phyloP scores from a whole-genome alignment of 2,888 invertebrate species.

The Pristionchus entomophagus region DNA sequence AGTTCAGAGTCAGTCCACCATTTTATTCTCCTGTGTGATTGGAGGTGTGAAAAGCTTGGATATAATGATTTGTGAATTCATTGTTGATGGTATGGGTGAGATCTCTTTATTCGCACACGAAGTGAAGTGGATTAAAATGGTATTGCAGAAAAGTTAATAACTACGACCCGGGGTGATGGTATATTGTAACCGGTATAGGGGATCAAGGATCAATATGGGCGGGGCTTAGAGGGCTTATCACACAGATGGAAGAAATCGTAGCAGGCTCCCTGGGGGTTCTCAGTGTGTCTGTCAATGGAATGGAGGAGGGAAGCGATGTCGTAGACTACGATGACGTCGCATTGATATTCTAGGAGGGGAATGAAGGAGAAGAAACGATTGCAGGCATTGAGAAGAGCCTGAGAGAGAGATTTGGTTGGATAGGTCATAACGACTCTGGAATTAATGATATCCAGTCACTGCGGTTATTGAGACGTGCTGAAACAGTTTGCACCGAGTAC shows the following conservation, averaged over 20 bases:
- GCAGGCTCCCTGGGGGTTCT: neutral
- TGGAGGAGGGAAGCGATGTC: slow-evolving; percentile 10
- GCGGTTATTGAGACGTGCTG: neutral
- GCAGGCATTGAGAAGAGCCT: neutral
- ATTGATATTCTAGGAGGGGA: slow-evolving; percentile 29
- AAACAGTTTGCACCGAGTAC: no score
- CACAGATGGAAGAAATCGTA: slow-evolving; percentile 31
- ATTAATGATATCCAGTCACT: no score
- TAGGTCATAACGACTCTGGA: no score
- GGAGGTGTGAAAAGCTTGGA: neutral
- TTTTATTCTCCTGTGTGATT: neutral
- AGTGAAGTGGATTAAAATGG: no score
- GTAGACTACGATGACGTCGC: slow-evolving; percentile 42
- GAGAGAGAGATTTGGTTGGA: neutral
- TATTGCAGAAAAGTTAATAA: neutral
- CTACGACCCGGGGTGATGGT: neutral
- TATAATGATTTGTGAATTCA: no score
- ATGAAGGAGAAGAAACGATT: slow-evolving; percentile 1
- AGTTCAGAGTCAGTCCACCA: slow-evolving; percentile 4
- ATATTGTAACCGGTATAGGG: neutral
- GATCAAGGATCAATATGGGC: neutral
- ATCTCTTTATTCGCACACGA: no score
- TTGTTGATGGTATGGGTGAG: no score
- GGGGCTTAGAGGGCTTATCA: slow-evolving; percentile 2
- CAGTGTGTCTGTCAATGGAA: slow-evolving; percentile 2